A percentile compares a stretch with the other conserved stretches of the same genome.
Evolutionary conservation across 2,888 invertebrate species (phyloP).

Genomic region (Serrognathus titanus): DNA sequence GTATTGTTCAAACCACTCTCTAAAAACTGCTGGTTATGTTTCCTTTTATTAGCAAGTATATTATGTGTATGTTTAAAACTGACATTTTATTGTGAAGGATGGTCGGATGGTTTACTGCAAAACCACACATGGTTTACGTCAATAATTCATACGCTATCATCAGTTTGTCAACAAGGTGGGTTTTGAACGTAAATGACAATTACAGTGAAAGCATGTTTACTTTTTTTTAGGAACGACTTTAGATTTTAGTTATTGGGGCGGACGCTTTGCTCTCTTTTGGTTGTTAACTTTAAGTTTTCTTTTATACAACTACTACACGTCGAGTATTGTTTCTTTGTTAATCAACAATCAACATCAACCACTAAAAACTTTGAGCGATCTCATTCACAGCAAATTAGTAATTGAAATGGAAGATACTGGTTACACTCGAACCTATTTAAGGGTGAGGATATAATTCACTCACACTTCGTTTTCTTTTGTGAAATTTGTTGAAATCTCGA

Average conservation of each 20-base stretch:
- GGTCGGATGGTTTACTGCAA: too few species aligned
- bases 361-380: conserved; percentile 52
- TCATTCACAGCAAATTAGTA: conserved; percentile 52
- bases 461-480: neutral
- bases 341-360: conserved; percentile 53
- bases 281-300: conserved; percentile 44
- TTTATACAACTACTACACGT: conserved; percentile 59
- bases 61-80: too few species aligned
- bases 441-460: neutral
- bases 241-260: conserved; percentile 24
- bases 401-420: conserved; percentile 53
- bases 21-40: too few species aligned
- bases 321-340: conserved; percentile 58
- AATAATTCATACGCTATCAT: conserved; percentile 37
- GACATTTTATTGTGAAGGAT: too few species aligned
- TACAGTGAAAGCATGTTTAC: too few species aligned
- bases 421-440: conserved; percentile 37
- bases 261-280: conserved; percentile 36
- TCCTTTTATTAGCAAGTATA: too few species aligned
- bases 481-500: neutral
- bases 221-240: conserved; percentile 14
- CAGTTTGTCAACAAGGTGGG: conserved; percentile 28
- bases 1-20: too few species aligned
- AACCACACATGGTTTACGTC: conserved; percentile 35
- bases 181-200: too few species aligned